Base-by-base conservation (phyloP, 2,113 vertebrate genomes). In the Charadrius vociferus region DNA sequence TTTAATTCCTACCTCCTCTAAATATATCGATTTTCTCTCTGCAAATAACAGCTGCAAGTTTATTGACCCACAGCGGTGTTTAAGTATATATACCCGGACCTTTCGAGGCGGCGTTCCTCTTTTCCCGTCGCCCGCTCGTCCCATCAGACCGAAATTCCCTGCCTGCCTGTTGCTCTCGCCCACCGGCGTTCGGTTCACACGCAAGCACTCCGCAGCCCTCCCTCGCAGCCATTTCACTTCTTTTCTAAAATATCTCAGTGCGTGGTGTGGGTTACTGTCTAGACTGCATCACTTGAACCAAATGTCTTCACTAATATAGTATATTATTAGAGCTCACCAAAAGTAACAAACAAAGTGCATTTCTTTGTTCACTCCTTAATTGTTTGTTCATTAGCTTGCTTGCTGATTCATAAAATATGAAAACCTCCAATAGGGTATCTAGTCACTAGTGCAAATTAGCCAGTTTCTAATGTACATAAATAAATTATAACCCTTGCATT, bases 331-430 rank as follows among this genome's bases (percentile, higher is more conserved):
- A 41, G 20, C 81, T 95, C 78, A 9, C 81, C 61, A 32, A 72
- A 88, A 94, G 94, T 93, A 80, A 80, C 62, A 37, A 89, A 96
- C 81, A 72, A 92, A 97, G 81, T 82, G 36, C 49, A 30, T 94
- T 94, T 82, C 91, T 95, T 95, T 96, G 86, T 94, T 94, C 71
- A 7, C 74, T 87, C 78, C 88, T 22, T 95, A 95, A 97, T 94
- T 94, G 94, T 95, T 95, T 77, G 77, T 93, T 97, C 94, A 91
- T 93, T 95, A 93, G 89, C 81, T 82, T 1, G 45, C 91, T 94
- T 66, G 87, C 93, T 86, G 93, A 83, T 96, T 96, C 94, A 95
- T 95, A 93, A 96, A 94, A 96, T 68, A 87, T 82, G 74, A 77
- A 95, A 91, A 90, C 62, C 53, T 94, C 86, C 93, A 94, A 72